Conservation (phyloP, 2,888 invertebrate species). For the Microctonus hyperodae region DNA sequence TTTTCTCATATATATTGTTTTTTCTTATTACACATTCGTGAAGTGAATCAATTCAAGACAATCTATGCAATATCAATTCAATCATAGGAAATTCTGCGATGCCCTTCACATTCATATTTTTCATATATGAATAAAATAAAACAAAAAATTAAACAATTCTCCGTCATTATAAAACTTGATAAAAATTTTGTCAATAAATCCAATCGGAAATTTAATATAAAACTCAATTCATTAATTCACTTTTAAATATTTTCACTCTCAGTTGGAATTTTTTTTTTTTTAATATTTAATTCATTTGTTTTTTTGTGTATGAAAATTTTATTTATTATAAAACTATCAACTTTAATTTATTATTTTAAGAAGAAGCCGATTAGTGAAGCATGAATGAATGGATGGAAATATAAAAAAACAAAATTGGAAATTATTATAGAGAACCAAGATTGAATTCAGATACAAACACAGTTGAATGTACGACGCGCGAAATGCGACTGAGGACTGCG, state of each 20-base stretch:
- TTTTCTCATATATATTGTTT: neutral
- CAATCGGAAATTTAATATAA: neutral
- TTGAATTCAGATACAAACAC: neutral
- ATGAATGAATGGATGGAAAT: neutral
- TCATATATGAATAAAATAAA: neutral
- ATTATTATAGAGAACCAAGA: neutral
- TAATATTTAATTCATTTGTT: neutral
- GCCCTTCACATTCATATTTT: neutral
- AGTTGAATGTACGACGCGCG: conserved; percentile 26
- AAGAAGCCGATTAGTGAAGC: neutral
- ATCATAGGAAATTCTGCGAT: neutral
- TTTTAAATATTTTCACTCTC: neutral
- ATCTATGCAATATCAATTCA: neutral
- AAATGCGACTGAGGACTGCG: conserved; percentile 25
- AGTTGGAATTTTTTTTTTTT: neutral
- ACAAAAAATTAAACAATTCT: too few relatives aligned
- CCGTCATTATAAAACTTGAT: too few relatives aligned
- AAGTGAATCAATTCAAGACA: neutral
- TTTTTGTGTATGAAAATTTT: neutral
- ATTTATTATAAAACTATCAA: neutral
- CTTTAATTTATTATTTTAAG: neutral
- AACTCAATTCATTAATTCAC: neutral
- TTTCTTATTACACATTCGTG: neutral
- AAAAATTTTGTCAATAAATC: too few relatives aligned
- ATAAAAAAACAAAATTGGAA: neutral